Evolutionary conservation across 2,888 invertebrate genomes (phyloP), one percentile per base, ranked within the genome.

Genomic region (Bellardia pandia): DNA sequence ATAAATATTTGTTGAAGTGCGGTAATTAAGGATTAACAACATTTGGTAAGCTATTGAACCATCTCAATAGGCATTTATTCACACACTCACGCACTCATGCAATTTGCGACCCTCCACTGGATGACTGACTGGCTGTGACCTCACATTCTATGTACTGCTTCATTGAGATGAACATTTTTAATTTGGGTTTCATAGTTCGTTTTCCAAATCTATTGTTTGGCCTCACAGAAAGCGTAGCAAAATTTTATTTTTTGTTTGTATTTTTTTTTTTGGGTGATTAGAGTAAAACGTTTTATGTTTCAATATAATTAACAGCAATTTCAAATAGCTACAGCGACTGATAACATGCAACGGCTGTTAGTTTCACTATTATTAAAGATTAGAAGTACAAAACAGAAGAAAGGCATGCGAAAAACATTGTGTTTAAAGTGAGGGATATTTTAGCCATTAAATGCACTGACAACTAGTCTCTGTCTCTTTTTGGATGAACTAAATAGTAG

Each of bases 21-120:
- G 69, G 58, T 62, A 85, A 80, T 85, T 80, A 71, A 85, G 79
- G 78, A 79, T 68, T 79, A 85, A 75, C 53, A 85, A 56, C 53
- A 66, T 45, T 74, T 58, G 66, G 42, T 58, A 58, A 69, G 74
- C 42, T 66, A 66, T 74, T 66, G 56, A 81, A 81, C 64, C 66
- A 14, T 81, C 37, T 74, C 45, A 56, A 33, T 45, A 60, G 13
- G 48, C n/a, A 60, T 33, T 62, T 40, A 45, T n/a, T 11, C 60
- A 45, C 0, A 23, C 53, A 48, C 16, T 16, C 51, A 64, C 80
- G 42, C 71, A 48, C 16, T 64, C 40, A 79, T 62, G 11, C 40
- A 7, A 37, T 16, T 53, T n/a, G 71, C 16, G 42, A 42, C 7
- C 66, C 9, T 37, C n/a, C 53, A 48, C 58, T 16, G 40, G 5